phyloP scores from a whole-genome alignment of 2,888 invertebrate species.

The Cryptocephalus moraei region DNA sequence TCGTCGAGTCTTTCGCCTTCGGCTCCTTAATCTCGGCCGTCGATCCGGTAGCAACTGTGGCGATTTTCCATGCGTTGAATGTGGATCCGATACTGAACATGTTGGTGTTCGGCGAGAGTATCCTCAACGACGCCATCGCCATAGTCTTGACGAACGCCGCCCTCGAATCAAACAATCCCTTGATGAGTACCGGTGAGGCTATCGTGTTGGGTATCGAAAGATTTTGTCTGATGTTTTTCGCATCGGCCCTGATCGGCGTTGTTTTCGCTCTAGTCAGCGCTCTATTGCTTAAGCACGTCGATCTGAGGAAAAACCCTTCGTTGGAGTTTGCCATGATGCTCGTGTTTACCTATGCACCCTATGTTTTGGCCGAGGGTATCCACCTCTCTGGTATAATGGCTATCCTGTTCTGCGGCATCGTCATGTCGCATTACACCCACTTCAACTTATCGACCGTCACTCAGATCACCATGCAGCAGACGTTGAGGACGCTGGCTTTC shows the following conservation, averaged over 20 bases:
- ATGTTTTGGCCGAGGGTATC: conserved; percentile 89
- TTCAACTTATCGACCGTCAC: conserved; percentile 96
- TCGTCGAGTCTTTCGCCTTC: conserved; percentile 97
- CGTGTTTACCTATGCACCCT: conserved; percentile 96
- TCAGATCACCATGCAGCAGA: conserved; percentile 99
- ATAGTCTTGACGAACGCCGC: conserved; percentile 93
- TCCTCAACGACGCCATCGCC: conserved; percentile 95
- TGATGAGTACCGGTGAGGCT: conserved; percentile 68
- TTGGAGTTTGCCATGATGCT: conserved; percentile 97
- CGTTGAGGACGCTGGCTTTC: conserved; percentile 93
- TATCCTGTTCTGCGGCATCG: conserved; percentile 95
- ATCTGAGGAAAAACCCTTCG: conserved; percentile 93
- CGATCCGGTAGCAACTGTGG: conserved; percentile 97
- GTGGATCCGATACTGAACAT: conserved; percentile 97
- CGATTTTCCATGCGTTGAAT: conserved; percentile 95
- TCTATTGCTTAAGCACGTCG: conserved; percentile 86
- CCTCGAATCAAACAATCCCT: conserved; percentile 57
- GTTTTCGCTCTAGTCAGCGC: conserved; percentile 91
- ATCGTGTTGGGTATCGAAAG: conserved; percentile 78
- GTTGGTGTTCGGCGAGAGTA: conserved; percentile 95
- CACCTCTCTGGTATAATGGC: conserved; percentile 88
- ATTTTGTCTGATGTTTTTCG: conserved; percentile 97
- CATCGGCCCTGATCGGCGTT: conserved; percentile 94
- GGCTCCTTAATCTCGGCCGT: conserved; percentile 97
- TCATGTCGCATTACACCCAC: conserved; percentile 99